phyloP scores from a whole-genome alignment of 2,888 invertebrate genomes.

The Ommatoiulus sabulosus region DNA sequence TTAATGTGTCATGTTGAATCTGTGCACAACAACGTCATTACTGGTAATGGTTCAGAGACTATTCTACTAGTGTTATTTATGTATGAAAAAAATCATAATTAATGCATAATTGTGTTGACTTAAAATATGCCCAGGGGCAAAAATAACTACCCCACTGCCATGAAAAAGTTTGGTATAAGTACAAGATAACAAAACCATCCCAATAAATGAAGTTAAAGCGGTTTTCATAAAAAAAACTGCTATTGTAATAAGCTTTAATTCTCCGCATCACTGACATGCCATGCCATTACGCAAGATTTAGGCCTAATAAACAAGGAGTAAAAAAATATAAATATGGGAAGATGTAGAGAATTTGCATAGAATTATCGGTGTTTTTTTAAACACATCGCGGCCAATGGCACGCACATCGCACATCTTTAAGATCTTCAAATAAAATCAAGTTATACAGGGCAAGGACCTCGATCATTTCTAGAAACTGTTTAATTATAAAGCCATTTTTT shows the following conservation, averaged over 20 bases:
- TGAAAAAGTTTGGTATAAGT: too few relatives aligned
- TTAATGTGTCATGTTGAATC: too few relatives aligned
- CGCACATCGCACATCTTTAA: not conserved
- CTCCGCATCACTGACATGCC: not conserved
- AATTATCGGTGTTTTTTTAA: not conserved
- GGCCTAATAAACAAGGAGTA: not conserved
- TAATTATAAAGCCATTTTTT: conserved; percentile 7
- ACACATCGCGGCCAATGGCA: not conserved
- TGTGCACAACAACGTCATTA: too few relatives aligned
- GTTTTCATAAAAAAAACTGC: not conserved
- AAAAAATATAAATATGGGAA: not conserved
- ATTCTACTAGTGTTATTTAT: too few relatives aligned
- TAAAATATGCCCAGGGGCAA: conserved; percentile 16
- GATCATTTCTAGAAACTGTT: not conserved
- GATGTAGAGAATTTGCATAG: not conserved
- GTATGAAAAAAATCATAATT: too few relatives aligned
- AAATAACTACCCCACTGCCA: not conserved
- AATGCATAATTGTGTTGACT: conserved; percentile 10
- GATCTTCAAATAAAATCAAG: not conserved
- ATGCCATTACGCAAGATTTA: not conserved
- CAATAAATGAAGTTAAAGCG: not conserved
- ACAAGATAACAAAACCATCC: too few relatives aligned
- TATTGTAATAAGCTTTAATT: not conserved
- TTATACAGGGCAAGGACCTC: not conserved
- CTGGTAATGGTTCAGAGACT: too few relatives aligned